These are phyloP conservation scores for Lapara coniferarum DNA, from an alignment of 2,888 invertebrate genomes.

Conservation along the genomic window DNA sequence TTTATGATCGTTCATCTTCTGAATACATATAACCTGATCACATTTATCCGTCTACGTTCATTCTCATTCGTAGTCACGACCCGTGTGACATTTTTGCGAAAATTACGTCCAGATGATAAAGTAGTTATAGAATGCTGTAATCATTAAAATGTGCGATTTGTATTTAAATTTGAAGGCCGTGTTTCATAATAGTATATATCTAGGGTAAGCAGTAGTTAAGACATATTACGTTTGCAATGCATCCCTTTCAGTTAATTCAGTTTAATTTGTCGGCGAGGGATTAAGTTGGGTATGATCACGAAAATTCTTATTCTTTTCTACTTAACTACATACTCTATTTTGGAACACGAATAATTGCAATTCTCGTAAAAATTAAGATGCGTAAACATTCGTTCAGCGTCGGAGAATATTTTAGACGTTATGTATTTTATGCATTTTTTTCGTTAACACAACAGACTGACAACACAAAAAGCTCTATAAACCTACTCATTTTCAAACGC, in stretches of 20 bases:
- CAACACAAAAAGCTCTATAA: background rate
- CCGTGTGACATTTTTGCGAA: slow-evolving; percentile 26
- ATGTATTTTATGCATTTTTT: no score
- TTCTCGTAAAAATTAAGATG: no score
- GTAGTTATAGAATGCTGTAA: slow-evolving; percentile 31
- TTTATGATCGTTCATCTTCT: slow-evolving; percentile 38
- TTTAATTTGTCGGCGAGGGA: background rate
- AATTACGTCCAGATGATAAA: slow-evolving; percentile 27
- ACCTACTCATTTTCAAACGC: no score
- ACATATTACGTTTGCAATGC: background rate
- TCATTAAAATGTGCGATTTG: slow-evolving; percentile 29
- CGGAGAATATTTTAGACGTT: no score
- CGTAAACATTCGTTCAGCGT: no score
- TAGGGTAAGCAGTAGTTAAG: background rate
- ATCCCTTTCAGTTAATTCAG: background rate
- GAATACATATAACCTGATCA: slow-evolving; percentile 33
- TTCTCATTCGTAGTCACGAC: slow-evolving; percentile 26
- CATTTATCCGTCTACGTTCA: slow-evolving; percentile 31
- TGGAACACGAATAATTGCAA: no score
- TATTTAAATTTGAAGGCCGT: slow-evolving; percentile 35
- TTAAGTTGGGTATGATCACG: background rate
- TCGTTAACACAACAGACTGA: no score
- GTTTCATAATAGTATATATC: slow-evolving; percentile 16
- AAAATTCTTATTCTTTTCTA: background rate
- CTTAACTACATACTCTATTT: no score